A percentile compares a stretch with the other conserved stretches of the same genome.
These are phyloP conservation scores for Epirrita christyi DNA, from an alignment of 2,888 invertebrate species.

Conservation along the genomic window DNA sequence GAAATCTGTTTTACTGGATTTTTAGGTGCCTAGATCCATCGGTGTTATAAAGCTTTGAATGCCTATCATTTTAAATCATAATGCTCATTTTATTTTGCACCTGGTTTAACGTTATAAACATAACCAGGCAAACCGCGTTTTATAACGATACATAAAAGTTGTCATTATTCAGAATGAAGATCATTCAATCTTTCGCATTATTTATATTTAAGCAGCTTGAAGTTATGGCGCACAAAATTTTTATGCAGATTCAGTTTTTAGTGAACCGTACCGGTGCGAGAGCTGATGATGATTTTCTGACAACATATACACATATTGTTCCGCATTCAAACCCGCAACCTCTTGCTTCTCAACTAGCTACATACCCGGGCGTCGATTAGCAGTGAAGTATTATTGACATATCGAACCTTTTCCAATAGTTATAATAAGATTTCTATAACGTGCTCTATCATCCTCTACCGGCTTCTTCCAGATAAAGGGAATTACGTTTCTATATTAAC, in stretches of 20 bases:
- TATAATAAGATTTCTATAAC: no score
- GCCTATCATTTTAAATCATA: constrained; percentile 3
- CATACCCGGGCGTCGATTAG: no score
- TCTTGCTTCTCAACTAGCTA: no score
- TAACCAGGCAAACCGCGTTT: constrained; percentile 9
- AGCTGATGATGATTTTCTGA: background rate
- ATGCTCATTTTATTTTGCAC: constrained; percentile 15
- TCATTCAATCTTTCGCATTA: constrained; percentile 23
- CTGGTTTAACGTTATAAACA: constrained; percentile 23
- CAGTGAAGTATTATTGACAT: no score
- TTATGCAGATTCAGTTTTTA: constrained; percentile 27
- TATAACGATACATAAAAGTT: constrained; percentile 24
- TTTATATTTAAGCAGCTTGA: constrained; percentile 21
- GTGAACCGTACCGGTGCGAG: constrained; percentile 3
- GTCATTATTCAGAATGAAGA: constrained; percentile 18
- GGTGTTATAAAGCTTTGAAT: constrained; percentile 1
- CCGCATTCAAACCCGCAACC: no score
- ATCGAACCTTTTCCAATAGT: no score
- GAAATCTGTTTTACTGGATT: constrained; percentile 3
- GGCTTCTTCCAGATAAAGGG: no score
- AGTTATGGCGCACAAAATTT: constrained; percentile 18
- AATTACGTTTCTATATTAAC: no score
- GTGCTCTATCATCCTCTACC: no score
- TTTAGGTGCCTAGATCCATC: constrained; percentile 1
- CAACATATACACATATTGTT: no score